A percentile compares a stretch with the other conserved stretches of the same genome.
phyloP scores from a whole-genome alignment of 2,888 invertebrate species.

The Ophion ventricosus region DNA sequence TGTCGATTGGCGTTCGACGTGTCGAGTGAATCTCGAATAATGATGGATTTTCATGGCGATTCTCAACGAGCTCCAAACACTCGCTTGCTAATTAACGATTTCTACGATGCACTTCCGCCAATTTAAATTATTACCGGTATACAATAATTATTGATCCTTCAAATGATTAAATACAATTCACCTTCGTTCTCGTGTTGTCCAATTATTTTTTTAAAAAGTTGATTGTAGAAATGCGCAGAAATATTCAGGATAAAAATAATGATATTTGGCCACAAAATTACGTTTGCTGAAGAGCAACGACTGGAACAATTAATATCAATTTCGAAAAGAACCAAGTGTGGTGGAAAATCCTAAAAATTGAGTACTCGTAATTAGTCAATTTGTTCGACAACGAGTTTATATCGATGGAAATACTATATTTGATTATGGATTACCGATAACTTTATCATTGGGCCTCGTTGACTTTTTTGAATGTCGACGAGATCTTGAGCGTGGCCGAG shows the following conservation, averaged over 20 bases:
- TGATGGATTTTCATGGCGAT: conserved; percentile 21
- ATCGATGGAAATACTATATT: not conserved
- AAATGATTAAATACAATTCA: not conserved
- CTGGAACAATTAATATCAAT: not conserved
- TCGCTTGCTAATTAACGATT: not conserved
- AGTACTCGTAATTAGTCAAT: not conserved
- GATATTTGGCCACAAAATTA: too few species aligned
- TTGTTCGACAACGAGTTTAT: conserved; percentile 12
- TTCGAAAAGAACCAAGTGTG: not conserved
- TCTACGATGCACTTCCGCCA: not conserved
- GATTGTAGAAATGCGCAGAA: too few species aligned
- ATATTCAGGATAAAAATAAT: too few species aligned
- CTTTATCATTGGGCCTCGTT: conserved; percentile 53
- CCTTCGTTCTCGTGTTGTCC: not conserved
- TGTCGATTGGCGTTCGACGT: conserved; percentile 45
- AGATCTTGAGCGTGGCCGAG: conserved; percentile 52
- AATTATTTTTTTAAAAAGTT: too few species aligned
- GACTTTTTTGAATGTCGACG: conserved; percentile 39
- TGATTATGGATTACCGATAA: conserved; percentile 50
- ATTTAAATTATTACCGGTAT: not conserved
- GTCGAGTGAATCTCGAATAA: conserved; percentile 16
- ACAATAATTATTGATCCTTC: not conserved
- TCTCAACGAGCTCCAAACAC: not conserved
- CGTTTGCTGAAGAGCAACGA: too few species aligned
- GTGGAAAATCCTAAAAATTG: not conserved